Percentiles rank a stretch among this genome's conserved stretches.
Evolutionary conservation across 2,888 invertebrate genomes (phyloP).

Genomic region (Sthenelais limicola): DNA sequence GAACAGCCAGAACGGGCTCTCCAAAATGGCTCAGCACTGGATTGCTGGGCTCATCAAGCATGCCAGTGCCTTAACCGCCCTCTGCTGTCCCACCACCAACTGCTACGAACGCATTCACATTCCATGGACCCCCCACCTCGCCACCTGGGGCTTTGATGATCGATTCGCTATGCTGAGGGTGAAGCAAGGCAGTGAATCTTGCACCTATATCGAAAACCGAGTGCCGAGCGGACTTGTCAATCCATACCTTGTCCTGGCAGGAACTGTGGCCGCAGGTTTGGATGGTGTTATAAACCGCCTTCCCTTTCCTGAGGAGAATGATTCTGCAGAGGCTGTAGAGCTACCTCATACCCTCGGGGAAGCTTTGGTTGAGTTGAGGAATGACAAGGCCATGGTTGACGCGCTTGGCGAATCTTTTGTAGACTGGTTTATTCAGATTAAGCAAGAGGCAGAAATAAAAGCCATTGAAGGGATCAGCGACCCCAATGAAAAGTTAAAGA

Average conservation of each 20-base stretch:
- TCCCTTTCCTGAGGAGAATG: conserved; percentile 17
- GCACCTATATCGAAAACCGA: conserved; percentile 49
- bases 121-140: conserved; percentile 24
- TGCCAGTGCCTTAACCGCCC: conserved; percentile 43
- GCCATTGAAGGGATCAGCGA: background rate
- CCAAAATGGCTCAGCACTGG: conserved; percentile 42
- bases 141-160: conserved; percentile 45
- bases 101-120: conserved; percentile 48
- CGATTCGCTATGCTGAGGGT: conserved; percentile 33
- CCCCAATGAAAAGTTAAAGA: conserved; percentile 45
- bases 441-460: background rate
- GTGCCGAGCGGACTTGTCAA: conserved; percentile 40
- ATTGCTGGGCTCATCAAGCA: conserved; percentile 50
- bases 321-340: background rate
- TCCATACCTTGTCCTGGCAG: conserved; percentile 51
- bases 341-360: conserved; percentile 45
- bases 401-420: conserved; percentile 45
- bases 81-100: conserved; percentile 49
- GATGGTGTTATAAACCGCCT: conserved; percentile 50
- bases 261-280: conserved; percentile 51
- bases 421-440: conserved; percentile 1
- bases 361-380: conserved; percentile 43
- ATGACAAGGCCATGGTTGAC: conserved; percentile 43
- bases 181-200: conserved; percentile 32
- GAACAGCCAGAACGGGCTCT: conserved; percentile 31